A percentile compares a stretch with the other conserved stretches of the same genome.
Evolutionary conservation across 2,113 vertebrate species (phyloP).

Genomic region (Fulmarus glacialis): DNA sequence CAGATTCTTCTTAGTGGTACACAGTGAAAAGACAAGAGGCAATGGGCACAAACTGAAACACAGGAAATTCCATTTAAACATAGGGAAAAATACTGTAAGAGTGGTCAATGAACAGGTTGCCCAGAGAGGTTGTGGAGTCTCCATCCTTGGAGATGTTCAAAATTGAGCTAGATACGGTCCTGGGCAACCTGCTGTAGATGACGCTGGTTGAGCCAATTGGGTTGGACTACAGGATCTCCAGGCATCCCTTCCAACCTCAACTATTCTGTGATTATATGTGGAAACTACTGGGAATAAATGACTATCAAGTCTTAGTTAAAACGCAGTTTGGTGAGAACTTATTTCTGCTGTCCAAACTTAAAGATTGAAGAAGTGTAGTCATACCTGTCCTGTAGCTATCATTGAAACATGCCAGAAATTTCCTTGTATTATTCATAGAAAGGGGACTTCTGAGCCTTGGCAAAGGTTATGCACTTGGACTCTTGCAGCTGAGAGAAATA

Average conservation of each 20-base stretch:
- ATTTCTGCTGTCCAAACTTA: background rate
- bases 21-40: background rate
- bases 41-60: background rate
- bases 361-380: background rate
- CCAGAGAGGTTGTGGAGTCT: background rate
- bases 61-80: background rate
- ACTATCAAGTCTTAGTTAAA: background rate
- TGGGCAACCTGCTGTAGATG: background rate
- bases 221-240: background rate
- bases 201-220: background rate
- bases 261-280: background rate
- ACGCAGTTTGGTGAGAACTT: background rate
- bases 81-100: background rate
- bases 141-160: background rate
- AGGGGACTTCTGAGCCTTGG: background rate
- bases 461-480: background rate
- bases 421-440: background rate
- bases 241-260: background rate
- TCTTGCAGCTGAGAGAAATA: background rate
- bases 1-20: background rate
- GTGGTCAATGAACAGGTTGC: background rate
- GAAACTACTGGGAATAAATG: background rate
- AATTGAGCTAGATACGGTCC: background rate
- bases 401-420: background rate
- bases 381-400: background rate